phyloP scores from a whole-genome alignment of 2,113 vertebrate genomes.

The Noctilio leporinus region DNA sequence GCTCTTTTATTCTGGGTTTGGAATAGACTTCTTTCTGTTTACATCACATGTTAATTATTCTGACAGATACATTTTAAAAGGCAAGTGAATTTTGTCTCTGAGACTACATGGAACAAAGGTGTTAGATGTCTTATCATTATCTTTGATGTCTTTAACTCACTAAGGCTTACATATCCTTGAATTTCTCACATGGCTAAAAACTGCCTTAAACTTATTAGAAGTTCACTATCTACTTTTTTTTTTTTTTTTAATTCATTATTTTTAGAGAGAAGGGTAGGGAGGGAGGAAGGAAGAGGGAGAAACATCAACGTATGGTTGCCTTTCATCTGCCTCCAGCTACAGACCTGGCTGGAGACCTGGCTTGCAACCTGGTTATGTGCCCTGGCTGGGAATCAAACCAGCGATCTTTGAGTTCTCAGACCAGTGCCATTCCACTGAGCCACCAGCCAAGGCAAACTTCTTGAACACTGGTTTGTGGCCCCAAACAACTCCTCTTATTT shows the following conservation, averaged over 20 bases:
- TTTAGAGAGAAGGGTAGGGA: too few species aligned
- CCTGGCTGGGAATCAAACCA: too few species aligned
- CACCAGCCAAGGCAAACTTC: too few species aligned
- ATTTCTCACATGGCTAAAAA: not conserved
- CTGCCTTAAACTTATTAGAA: not conserved
- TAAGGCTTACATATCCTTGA: not conserved
- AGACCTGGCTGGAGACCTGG: too few species aligned
- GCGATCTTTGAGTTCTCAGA: too few species aligned
- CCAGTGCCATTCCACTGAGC: too few species aligned
- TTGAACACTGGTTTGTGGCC: not conserved
- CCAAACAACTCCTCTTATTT: not conserved
- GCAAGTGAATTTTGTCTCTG: slow-evolving; percentile 37
- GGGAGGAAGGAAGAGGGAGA: too few species aligned
- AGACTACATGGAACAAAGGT: slow-evolving; percentile 41
- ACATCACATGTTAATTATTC: slow-evolving; percentile 39
- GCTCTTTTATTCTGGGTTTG: slow-evolving; percentile 37
- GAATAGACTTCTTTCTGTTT: slow-evolving; percentile 47
- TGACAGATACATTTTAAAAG: slow-evolving; percentile 51
- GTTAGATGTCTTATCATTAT: slow-evolving; percentile 36
- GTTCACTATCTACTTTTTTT: not conserved
- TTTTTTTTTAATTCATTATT: too few species aligned
- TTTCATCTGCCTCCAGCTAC: too few species aligned
- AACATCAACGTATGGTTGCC: too few species aligned
- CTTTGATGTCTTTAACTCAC: slow-evolving; percentile 40
- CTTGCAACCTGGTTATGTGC: too few species aligned